phyloP scores from a whole-genome alignment of 2,888 invertebrate genomes.

The Cheilosia pagana region DNA sequence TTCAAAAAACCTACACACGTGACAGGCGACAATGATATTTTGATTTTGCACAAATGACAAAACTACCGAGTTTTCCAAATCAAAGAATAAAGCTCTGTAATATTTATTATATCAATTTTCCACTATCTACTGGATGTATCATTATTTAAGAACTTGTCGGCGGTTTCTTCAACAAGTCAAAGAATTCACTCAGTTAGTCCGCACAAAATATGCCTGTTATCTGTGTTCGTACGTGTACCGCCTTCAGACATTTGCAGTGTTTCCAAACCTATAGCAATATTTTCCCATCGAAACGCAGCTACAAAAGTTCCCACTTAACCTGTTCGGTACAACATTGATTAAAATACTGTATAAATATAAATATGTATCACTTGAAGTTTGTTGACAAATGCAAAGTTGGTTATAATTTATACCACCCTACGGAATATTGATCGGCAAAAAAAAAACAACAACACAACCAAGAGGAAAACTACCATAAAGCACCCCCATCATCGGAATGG shows the following conservation, averaged over 20 bases:
- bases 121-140: too few species aligned
- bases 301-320: slow-evolving; percentile 2
- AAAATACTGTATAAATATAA: neutral
- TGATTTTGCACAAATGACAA: too few species aligned
- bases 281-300: neutral
- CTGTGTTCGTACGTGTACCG: too few species aligned
- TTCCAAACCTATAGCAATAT: neutral
- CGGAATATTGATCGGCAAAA: slow-evolving; percentile 43
- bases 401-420: slow-evolving; percentile 34
- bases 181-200: too few species aligned
- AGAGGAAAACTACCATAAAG: neutral
- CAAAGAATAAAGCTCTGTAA: too few species aligned
- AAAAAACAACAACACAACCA: neutral
- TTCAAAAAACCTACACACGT: too few species aligned
- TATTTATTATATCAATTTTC: too few species aligned
- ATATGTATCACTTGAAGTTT: neutral
- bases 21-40: too few species aligned
- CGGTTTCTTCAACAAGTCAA: too few species aligned
- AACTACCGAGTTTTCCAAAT: too few species aligned
- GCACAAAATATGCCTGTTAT: neutral
- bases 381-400: slow-evolving; percentile 19
- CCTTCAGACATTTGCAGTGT: neutral
- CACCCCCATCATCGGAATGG: slow-evolving; percentile 5
- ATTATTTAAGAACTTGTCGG: too few species aligned
- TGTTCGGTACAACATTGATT: neutral